Evolutionary conservation across 2,888 invertebrate genomes (phyloP), one percentile per base, ranked within the genome.

Genomic region (Orthosia incerta): DNA sequence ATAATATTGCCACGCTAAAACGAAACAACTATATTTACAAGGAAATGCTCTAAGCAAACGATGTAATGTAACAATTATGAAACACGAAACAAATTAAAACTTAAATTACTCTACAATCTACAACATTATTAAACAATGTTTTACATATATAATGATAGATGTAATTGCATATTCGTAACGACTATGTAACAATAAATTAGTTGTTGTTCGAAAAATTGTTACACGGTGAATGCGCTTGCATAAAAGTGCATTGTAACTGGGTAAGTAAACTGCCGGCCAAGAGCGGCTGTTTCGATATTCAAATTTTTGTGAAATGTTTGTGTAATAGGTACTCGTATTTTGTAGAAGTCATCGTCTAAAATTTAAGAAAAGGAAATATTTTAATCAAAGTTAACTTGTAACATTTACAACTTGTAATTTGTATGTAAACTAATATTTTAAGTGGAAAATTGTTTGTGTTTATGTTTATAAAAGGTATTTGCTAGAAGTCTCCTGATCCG

Each of bases 91-190:
- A 72, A 62, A 82, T 70, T 56, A 75, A 67, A 45, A 60, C 60
- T n/a, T 23, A 53, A 23, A 51, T 48, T 60, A 74, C 59, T 60
- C 57, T 74, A 57, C 20, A 57, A 59, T 60, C 57, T 71, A 57
- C 20, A 57, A 59, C 63, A 55, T 31, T 61, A 59, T 48, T 55
- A 31, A 4, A 45, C 55, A 31, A 31, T 50, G 31, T 67, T 77
- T 77, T 50, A 78, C 67, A 71, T 67, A 71, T 51, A 39, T 79
- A 77, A 77, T 63, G 59, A 63, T 64, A 63, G 51, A 45, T 55
- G 23, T 74, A 71, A 71, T 66, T 56, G 23, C 50, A 71, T 26
- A 23, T 48, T 66, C 39, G 59, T 66, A 66, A 70, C 46, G 15
- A 61, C 51, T 64, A 67, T 60, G 69, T 72, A 82, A 72, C 20